phyloP scores from a whole-genome alignment of 2,113 vertebrate genomes.

The Podilymbus podiceps region DNA sequence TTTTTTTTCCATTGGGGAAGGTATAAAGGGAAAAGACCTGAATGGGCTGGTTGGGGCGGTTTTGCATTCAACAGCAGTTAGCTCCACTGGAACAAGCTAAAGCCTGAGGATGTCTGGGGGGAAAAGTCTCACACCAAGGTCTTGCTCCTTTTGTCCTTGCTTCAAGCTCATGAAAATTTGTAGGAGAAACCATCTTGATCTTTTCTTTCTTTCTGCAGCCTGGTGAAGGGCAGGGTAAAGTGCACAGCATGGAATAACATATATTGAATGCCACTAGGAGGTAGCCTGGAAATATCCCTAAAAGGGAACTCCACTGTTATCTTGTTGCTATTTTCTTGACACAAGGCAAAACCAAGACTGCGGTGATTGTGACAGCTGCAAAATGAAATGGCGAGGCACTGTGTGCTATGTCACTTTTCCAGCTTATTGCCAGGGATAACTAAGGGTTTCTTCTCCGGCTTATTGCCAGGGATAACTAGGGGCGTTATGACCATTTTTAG shows the following conservation, averaged over 20 bases:
- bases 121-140: neutral
- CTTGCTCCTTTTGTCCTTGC: neutral
- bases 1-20: neutral
- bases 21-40: neutral
- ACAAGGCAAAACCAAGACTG: neutral
- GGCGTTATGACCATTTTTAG: neutral
- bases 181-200: neutral
- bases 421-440: neutral
- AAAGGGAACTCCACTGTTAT: neutral
- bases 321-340: neutral
- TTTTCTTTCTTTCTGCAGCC: neutral
- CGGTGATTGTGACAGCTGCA: neutral
- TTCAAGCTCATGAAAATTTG: neutral
- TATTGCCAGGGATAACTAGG: neutral
- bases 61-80: neutral
- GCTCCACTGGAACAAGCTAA: neutral
- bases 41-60: neutral
- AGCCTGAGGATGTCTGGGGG: rapidly evolving
- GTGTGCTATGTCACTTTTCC: neutral
- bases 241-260: neutral
- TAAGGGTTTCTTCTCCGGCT: neutral
- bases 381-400: neutral
- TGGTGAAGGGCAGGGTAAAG: neutral
- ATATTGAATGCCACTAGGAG: neutral
- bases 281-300: neutral